A percentile compares a stretch with the other conserved stretches of the same genome.
Conservation (phyloP, 2,113 vertebrate species). For the Triplophysa siluroides region DNA sequence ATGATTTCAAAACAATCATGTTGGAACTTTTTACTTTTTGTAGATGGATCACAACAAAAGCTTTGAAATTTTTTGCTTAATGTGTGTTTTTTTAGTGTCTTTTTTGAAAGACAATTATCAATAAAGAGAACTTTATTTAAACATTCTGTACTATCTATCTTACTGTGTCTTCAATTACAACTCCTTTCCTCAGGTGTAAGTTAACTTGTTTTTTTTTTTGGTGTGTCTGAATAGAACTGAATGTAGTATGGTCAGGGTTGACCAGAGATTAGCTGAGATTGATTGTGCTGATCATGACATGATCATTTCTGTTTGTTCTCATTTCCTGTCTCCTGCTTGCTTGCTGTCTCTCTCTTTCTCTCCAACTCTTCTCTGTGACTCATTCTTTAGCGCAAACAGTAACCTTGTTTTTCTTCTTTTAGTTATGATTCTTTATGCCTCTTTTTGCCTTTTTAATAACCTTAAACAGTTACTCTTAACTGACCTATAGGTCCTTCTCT, state of each 20-base stretch:
- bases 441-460: not conserved
- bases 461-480: not conserved
- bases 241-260: constrained; percentile 27
- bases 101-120: constrained; percentile 65
- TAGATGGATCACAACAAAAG: constrained; percentile 66
- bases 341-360: not conserved
- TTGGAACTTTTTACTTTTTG: constrained; percentile 58
- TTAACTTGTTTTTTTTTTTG: not conserved
- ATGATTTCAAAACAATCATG: constrained; percentile 63
- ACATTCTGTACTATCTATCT: constrained; percentile 59
- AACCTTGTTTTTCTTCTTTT: not conserved
- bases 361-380: not conserved
- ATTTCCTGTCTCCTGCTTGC: not conserved
- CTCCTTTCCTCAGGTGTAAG: constrained; percentile 16
- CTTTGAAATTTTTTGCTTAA: constrained; percentile 53
- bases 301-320: constrained; percentile 12
- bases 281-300: not conserved
- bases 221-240: not conserved
- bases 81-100: constrained; percentile 64
- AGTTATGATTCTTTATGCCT: not conserved
- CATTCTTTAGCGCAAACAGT: not conserved
- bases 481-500: not conserved
- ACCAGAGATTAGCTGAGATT: constrained; percentile 1
- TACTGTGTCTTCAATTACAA: constrained; percentile 54
- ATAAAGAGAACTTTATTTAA: constrained; percentile 75